Base-by-base conservation (phyloP, 2,888 invertebrate genomes). In the Eupithecia vulgata region DNA sequence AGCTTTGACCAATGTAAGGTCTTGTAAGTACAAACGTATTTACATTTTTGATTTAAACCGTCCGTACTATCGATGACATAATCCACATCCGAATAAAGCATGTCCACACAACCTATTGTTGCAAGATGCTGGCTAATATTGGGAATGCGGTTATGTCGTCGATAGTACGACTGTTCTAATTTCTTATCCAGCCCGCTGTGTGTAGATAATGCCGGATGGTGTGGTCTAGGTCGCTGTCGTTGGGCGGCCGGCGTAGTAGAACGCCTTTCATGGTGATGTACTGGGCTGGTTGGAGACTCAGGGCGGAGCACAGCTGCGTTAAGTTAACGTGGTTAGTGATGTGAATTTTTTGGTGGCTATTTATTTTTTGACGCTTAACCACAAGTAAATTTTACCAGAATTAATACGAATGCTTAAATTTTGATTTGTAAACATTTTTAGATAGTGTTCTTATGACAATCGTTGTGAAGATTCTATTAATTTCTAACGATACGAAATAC, bases 201-300 rank as follows among this genome's bases (percentile, higher is more conserved):
- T 88, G 90, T 59, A 94, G 85, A 84, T 94, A 94, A 72, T 91
- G 91, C 0, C 88, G 78, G 52, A 94, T 85, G 66, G 91, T 84
- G 70, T 84, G 79, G 83, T 93, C 94, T 3, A 90, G 73, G 69
- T 93, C 93, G 73, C 81, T 81, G 82, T 92, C 91, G 62, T 88
- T 84, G 5, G 87, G 81, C 8, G 94, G 90, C 77, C 96, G 97
- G 87, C 97, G 96, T 73, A 99, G 95, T 78, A 98, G 95, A 81
- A 98, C 95, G 17, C 98, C 97, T 92, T 99, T 99, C 90, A 98
- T 95, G 5, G 98, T 97, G 82, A 98, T 96, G 94, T 98, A 99
- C 90, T 97, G 97, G 74, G 97, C 96, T 78, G 98, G 97, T 81
- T 97, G 96, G 87, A 98, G 94, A 87, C 97, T 97, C 85, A 98